phyloP scores from a whole-genome alignment of 2,113 vertebrate species.

The Calypte anna region DNA sequence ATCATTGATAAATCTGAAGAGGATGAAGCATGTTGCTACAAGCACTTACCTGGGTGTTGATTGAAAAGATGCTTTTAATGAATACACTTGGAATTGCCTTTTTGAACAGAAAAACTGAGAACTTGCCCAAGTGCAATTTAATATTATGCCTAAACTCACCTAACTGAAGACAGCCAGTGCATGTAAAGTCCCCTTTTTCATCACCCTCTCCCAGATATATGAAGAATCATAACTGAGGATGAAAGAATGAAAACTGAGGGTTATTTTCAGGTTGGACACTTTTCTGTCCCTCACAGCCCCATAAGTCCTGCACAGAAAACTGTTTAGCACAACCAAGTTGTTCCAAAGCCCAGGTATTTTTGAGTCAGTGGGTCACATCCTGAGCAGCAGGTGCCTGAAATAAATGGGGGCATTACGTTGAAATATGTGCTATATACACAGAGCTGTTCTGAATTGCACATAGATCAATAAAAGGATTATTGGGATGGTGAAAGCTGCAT shows the following conservation, averaged over 20 bases:
- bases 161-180: not conserved
- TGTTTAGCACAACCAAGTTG: not conserved
- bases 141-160: not conserved
- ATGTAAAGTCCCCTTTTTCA: not conserved
- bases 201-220: not conserved
- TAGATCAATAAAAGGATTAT: not conserved
- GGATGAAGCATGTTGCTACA: not conserved
- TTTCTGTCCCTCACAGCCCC: rapidly evolving
- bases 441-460: not conserved
- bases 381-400: not conserved
- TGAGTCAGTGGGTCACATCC: not conserved
- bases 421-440: not conserved
- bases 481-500: not conserved
- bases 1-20: not conserved
- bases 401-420: not conserved
- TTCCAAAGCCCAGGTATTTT: not conserved
- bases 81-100: not conserved
- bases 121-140: not conserved
- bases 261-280: not conserved
- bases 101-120: not conserved
- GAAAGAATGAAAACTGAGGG: not conserved
- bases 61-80: not conserved
- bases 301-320: not conserved
- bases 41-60: not conserved
- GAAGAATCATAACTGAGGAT: too few species aligned